These are phyloP conservation scores for Larimichthys crocea DNA, from an alignment of 2,113 vertebrate species.

Conservation along the genomic window DNA sequence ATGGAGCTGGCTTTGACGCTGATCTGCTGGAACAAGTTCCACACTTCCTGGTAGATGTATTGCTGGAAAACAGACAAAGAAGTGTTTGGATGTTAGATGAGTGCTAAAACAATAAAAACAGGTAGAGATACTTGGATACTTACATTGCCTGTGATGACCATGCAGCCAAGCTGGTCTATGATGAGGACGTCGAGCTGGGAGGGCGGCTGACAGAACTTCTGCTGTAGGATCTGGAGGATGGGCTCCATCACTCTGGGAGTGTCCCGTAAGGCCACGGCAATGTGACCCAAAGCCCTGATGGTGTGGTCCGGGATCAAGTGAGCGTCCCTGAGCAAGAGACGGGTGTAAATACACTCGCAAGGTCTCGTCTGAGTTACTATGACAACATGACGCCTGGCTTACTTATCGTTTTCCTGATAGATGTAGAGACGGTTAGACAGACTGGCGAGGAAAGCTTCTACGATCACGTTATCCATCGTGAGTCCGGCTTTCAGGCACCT, in stretches of 20 bases:
- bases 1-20: conserved; percentile 98
- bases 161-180: conserved; percentile 97
- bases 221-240: conserved; percentile 97
- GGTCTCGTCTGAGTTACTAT: neutral
- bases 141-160: conserved; percentile 98
- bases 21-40: conserved; percentile 99
- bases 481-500: conserved; percentile 96
- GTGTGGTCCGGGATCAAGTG: conserved; percentile 98
- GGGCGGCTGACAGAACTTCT: conserved; percentile 98
- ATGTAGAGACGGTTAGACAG: conserved; percentile 98
- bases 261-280: conserved; percentile 94
- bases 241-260: conserved; percentile 97
- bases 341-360: neutral
- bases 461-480: conserved; percentile 93
- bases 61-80: conserved; percentile 82
- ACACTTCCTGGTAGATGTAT: conserved; percentile 99
- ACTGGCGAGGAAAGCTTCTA: conserved; percentile 97
- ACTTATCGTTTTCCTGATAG: conserved; percentile 99
- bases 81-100: neutral
- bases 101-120: neutral
- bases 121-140: conserved; percentile 38
- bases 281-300: conserved; percentile 96
- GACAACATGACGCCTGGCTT: conserved; percentile 43
- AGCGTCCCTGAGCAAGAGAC: conserved; percentile 84
- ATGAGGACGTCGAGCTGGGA: conserved; percentile 98